Evolutionary conservation across 2,888 invertebrate genomes (phyloP), one percentile per base, ranked within the genome.

Genomic region (Julus scanicus): DNA sequence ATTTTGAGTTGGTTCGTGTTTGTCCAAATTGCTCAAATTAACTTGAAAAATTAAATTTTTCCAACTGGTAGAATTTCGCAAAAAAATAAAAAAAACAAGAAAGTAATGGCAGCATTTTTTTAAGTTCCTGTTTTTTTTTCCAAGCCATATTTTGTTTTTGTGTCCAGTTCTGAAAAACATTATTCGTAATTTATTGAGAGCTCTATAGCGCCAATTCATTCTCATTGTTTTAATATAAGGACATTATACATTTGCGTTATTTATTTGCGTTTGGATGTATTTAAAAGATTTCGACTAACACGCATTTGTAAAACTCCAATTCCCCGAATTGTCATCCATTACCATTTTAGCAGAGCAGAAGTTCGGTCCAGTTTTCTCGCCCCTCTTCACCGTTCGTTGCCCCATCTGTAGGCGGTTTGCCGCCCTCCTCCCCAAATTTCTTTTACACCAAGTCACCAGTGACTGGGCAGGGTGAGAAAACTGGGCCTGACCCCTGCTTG

Each of bases 171-270:
- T 63, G 63, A 17, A 63, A 29, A 63, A 0, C 63, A 63, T 63
- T 63, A 63, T 63, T 63, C 63, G 63, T 63, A 63, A 63, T 63
- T 63, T 63, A 63, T 63, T 63, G 63, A 63, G n/a, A 63, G 63
- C 63, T 63, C 63, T 63, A 63, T 63, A 63, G 63, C 63, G 63
- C 63, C 63, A 63, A 63, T 63, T 63, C 63, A 63, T 63, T 63
- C n/a, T 63, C 63, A 63, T 63, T 63, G 63, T 63, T 17, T 63
- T 63, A 63, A 63, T 63, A 63, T 63, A 63, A 63, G 63, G n/a
- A 63, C 63, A 17, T 29, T 29, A 29, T 63, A 63, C 63, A 63
- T 63, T 63, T 63, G 63, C 63, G 63, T 63, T 63, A 63, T 63
- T 63, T 63, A 63, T 63, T 63, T 63, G 63, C 63, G 63, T 63